Evolutionary conservation across 2,797 vertebrate species (phyloP).

Genomic region (Spondyliosoma cantharus): DNA sequence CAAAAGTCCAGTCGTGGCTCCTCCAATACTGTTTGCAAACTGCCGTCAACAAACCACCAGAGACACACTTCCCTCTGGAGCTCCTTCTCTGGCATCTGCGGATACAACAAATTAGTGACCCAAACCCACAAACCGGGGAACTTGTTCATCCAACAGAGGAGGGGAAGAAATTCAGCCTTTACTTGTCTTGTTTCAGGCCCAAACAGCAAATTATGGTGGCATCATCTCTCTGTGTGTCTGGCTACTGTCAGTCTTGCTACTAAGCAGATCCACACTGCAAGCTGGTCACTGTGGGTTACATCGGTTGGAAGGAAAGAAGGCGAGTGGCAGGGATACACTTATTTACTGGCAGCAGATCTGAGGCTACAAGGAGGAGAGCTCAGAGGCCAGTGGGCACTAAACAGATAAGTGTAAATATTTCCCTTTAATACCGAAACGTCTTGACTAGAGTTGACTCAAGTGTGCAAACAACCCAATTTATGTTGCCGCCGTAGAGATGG

Average conservation of each 20-base stretch:
- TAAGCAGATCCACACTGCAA: slow-evolving; percentile 10
- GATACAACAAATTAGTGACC: slow-evolving; percentile 22
- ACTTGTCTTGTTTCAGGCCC: slow-evolving; percentile 7
- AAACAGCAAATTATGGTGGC: slow-evolving; percentile 12
- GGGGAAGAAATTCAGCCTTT: not conserved
- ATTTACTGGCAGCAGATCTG: slow-evolving; percentile 32
- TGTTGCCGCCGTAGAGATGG: not conserved
- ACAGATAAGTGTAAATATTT: slow-evolving; percentile 38
- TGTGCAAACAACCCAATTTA: not conserved
- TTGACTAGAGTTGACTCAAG: not conserved
- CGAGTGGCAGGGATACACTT: slow-evolving; percentile 17
- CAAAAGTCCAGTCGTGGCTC: not conserved
- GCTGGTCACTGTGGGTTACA: slow-evolving; percentile 1
- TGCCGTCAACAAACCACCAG: slow-evolving; percentile 14
- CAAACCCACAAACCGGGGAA: slow-evolving; percentile 1
- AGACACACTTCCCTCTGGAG: slow-evolving; percentile 9
- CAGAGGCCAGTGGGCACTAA: slow-evolving; percentile 15
- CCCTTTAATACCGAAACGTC: slow-evolving; percentile 20
- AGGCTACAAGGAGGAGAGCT: slow-evolving; percentile 28
- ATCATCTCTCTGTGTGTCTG: slow-evolving; percentile 11
- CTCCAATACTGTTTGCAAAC: not conserved
- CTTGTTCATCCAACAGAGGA: not conserved
- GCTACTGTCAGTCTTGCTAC: slow-evolving; percentile 6
- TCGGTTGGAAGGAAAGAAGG: not conserved
- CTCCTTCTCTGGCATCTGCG: slow-evolving; percentile 16